Percentiles rank a stretch among this genome's conserved stretches.
phyloP scores from a whole-genome alignment of 2,797 vertebrate species.

The Sarcoramphus papa region DNA sequence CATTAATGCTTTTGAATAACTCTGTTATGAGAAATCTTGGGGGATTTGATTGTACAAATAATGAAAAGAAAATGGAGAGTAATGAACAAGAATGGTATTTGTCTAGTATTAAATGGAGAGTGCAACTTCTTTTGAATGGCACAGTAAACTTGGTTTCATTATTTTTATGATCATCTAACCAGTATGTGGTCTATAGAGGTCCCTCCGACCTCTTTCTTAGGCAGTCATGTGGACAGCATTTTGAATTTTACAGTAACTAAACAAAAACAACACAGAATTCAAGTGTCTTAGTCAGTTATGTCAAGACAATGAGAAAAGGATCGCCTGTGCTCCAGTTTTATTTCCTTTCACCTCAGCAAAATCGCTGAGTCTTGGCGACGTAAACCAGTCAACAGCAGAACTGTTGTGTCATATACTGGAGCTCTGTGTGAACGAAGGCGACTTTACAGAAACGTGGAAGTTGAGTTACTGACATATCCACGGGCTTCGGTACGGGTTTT shows the following conservation, averaged over 20 bases:
- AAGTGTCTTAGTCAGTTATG: conserved; percentile 42
- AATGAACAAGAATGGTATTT: neutral
- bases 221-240: conserved; percentile 31
- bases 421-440: neutral
- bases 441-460: neutral
- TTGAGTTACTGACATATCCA: neutral
- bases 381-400: neutral
- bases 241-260: conserved; percentile 45
- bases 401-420: neutral
- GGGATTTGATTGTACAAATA: neutral
- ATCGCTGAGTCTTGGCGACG: neutral
- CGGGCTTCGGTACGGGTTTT: rapidly evolving
- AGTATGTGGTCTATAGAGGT: neutral
- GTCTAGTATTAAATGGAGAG: neutral
- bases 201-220: neutral
- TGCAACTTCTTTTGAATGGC: neutral
- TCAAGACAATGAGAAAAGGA: conserved; percentile 14
- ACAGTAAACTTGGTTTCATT: neutral
- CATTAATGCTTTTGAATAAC: neutral
- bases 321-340: neutral
- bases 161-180: neutral
- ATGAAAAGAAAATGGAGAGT: neutral
- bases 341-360: conserved; percentile 12
- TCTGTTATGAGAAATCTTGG: neutral
- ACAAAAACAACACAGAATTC: conserved; percentile 53